Base-by-base conservation (phyloP, 2,797 vertebrate genomes). In the Euthynnus affinis region DNA sequence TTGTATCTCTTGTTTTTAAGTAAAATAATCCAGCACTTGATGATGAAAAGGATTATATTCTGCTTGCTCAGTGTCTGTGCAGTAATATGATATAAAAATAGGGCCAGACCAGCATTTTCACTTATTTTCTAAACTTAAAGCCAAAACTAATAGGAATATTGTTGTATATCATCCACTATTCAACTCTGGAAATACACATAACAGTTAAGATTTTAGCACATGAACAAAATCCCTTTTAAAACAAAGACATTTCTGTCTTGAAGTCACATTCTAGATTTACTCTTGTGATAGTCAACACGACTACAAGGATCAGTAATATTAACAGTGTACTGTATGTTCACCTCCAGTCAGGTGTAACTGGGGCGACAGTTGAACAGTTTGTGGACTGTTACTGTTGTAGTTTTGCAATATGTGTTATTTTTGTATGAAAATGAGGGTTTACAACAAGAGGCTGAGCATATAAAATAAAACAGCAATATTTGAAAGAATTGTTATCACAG, bases 401-500 rank as follows among this genome's bases (percentile, higher is more conserved):
- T 59, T 64, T 25, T 58, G 17, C 3, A 49, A 48, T 34, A 4
- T 66, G 6, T 52, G 9, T 46, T 22, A 23, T 48, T 1, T 55
- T 48, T 22, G 32, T 25, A 29, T 7, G 44, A 59, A 55, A 65
- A 55, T 55, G 8, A 46, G 34, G 13, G 8, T 64, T 64, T 42
- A 32, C 14, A 70, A 40, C n/a, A 56, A 23, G 8, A 27, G 18
- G 48, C 5, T 5, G 7, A 42, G 7, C 51, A 78, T 63, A 63
- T 34, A 34, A 63, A 67, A 72, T 69, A 53, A 57, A 27, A 59
- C 20, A 72, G 9, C 2, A 58, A 42, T 5, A 71, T 22, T 55
- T 59, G n/a, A 29, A 44, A 74, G 13, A 53, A 53, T 49, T 63
- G 4, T 37, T 23, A 67, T 42, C 6, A 42, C 23, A 53, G 17